Conservation (phyloP, 2,797 vertebrate genomes). For the Hapalemur alaotrensis region DNA sequence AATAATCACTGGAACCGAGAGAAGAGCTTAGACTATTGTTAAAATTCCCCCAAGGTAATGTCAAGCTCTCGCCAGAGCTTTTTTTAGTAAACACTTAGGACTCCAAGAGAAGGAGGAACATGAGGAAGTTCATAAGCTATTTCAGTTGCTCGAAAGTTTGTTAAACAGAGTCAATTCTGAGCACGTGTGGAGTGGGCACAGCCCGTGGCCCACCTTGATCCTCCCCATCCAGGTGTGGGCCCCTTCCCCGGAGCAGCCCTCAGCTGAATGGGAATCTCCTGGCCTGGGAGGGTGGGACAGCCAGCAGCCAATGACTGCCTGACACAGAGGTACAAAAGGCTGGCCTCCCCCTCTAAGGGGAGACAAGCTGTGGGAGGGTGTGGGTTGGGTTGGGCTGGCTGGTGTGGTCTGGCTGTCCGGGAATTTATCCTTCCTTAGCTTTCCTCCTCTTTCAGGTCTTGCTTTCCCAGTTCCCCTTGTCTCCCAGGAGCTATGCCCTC, state of each 20-base stretch:
- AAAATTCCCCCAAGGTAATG: background rate
- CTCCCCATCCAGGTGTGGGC: too few species aligned
- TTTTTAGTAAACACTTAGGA: constrained; percentile 5
- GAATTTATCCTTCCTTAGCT: background rate
- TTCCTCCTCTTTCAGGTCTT: background rate
- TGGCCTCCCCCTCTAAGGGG: background rate
- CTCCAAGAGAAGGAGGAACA: background rate
- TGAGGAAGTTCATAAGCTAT: background rate
- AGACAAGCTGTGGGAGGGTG: rapidly evolving
- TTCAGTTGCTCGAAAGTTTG: background rate
- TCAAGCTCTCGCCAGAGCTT: background rate
- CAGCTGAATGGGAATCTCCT: background rate
- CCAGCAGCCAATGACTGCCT: background rate
- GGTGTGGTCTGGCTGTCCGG: rapidly evolving
- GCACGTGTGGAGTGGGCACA: background rate
- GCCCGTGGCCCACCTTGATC: rapidly evolving
- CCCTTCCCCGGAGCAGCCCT: background rate
- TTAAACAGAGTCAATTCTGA: background rate
- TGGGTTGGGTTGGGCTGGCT: too few species aligned
- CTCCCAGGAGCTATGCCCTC: background rate
- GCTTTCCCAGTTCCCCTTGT: background rate
- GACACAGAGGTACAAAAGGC: background rate
- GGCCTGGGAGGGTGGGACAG: background rate
- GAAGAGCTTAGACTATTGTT: background rate
- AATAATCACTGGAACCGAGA: constrained; percentile 22